These are phyloP conservation scores for Nyctalus aviator DNA, from an alignment of 2,797 vertebrate genomes.

Conservation along the genomic window DNA sequence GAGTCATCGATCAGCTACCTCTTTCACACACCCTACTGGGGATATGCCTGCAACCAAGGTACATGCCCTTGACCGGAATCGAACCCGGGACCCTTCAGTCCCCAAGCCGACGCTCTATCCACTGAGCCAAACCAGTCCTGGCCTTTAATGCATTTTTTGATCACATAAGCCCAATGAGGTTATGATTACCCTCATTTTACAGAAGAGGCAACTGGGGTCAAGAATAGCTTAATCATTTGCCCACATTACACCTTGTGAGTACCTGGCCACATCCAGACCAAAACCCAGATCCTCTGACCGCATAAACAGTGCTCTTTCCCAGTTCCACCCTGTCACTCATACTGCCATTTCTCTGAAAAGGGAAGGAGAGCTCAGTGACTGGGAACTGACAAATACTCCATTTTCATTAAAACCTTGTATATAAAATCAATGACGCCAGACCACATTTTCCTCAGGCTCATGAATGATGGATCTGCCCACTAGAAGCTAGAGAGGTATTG, in stretches of 20 bases:
- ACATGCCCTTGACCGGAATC: no score
- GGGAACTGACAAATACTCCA: not conserved
- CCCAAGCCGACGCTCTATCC: no score
- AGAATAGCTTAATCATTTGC: not conserved
- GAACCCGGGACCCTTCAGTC: no score
- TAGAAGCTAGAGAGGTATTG: constrained; percentile 39
- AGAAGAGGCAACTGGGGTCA: not conserved
- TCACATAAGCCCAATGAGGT: not conserved
- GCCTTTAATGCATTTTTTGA: not conserved
- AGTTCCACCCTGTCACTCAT: not conserved
- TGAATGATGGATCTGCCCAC: constrained; percentile 59
- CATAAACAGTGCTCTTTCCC: not conserved
- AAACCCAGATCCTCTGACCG: not conserved
- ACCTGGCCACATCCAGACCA: not conserved
- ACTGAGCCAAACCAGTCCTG: no score
- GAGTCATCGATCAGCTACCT: no score
- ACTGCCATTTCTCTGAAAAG: not conserved
- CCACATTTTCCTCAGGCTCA: constrained; percentile 1
- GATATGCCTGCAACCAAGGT: no score
- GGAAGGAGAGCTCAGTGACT: not conserved
- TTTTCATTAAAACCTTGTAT: constrained; percentile 29
- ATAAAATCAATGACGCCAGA: constrained; percentile 32
- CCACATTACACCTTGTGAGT: not conserved
- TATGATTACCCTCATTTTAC: not conserved
- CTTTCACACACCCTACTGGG: no score